Evolutionary conservation across 2,113 vertebrate species (phyloP).

Genomic region (Rattus norvegicus): GRCr8 NC_086039.1:17308001-17308500

Average conservation of each 20-base stretch:
- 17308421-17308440: not conserved
- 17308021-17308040: not conserved
- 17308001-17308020: constrained; percentile 7
- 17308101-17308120: not conserved
- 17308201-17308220: not conserved
- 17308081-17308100: not conserved
- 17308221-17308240: constrained; percentile 37
- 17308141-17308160: constrained; percentile 25
- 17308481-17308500: not conserved
- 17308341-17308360: constrained; percentile 11
- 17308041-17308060: constrained; percentile 19
- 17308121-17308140: constrained; percentile 41
- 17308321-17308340: not conserved
- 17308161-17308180: constrained; percentile 34
- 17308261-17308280: not conserved
- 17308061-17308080: not conserved
- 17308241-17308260: not conserved
- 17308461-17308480: not conserved
- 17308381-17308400: not conserved
- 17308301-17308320: not conserved
- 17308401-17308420: not conserved
- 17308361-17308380: constrained; percentile 29
- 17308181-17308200: constrained; percentile 1
- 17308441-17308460: not conserved
- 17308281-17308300: not conserved